Evolutionary conservation across 2,888 invertebrate genomes (phyloP).

Genomic region (Prenolepis imparis): DNA sequence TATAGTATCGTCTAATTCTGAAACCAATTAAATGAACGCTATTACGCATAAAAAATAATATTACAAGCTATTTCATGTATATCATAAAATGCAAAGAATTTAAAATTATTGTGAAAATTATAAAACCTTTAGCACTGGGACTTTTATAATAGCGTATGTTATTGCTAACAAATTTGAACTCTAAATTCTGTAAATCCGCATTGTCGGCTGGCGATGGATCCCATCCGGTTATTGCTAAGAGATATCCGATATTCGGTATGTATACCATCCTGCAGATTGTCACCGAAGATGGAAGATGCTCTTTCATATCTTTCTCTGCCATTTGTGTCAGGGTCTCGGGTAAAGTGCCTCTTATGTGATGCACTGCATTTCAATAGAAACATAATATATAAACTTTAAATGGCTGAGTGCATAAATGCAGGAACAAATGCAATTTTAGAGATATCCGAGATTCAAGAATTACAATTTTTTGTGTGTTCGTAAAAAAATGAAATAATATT

Average conservation of each 20-base stretch:
- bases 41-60: constrained; percentile 46
- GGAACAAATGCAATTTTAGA: neutral
- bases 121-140: constrained; percentile 88
- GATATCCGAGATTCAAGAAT: neutral
- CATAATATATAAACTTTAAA: neutral
- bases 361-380: constrained; percentile 87
- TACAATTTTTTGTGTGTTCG: neutral
- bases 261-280: constrained; percentile 90
- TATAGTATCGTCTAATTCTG: constrained; percentile 92
- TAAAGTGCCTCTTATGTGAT: constrained; percentile 90
- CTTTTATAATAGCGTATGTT: constrained; percentile 91
- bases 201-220: constrained; percentile 86
- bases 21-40: constrained; percentile 56
- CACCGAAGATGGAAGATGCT: constrained; percentile 89
- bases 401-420: neutral
- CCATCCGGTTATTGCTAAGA: constrained; percentile 92
- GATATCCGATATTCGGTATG: constrained; percentile 92
- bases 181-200: constrained; percentile 89
- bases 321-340: constrained; percentile 91
- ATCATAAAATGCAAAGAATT: neutral
- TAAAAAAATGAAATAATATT: neutral
- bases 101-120: neutral
- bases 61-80: neutral
- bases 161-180: constrained; percentile 91
- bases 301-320: constrained; percentile 90